Conservation (phyloP, 2,113 vertebrate genomes). For the Sinocyclocheilus grahami region DNA sequence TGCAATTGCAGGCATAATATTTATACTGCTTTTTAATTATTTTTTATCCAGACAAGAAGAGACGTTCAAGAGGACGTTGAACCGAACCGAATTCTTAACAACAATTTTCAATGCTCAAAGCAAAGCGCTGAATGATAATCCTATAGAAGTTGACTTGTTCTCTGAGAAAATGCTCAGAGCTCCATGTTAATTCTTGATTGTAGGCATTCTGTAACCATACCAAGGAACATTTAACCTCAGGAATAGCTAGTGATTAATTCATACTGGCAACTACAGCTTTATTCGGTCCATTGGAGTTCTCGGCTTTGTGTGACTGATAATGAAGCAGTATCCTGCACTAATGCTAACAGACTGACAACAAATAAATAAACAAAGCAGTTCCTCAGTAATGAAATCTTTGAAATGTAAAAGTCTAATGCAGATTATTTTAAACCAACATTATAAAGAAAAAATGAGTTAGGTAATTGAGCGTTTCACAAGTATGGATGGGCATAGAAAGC, state of each 20-base stretch:
- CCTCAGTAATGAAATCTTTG: not conserved
- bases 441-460: not conserved
- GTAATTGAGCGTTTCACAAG: constrained; percentile 2
- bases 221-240: constrained; percentile 62
- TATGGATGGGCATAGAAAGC: not conserved
- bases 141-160: constrained; percentile 3
- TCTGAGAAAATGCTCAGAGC: constrained; percentile 34
- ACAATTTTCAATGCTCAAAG: not conserved
- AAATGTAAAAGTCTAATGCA: not conserved
- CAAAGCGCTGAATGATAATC: not conserved
- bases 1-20: not conserved
- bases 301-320: constrained; percentile 57
- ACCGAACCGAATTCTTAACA: not conserved
- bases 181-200: constrained; percentile 57
- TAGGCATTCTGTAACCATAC: constrained; percentile 58
- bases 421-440: not conserved
- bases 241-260: constrained; percentile 61
- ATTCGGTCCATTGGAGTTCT: constrained; percentile 23
- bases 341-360: constrained; percentile 23
- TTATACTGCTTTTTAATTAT: not conserved
- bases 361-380: not conserved
- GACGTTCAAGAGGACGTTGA: not conserved
- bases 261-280: constrained; percentile 54
- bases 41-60: not conserved
- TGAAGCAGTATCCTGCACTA: constrained; percentile 41